Percentiles rank a stretch among this genome's conserved stretches.
These are phyloP conservation scores for Procambarus virginalis DNA, from an alignment of 1,140 invertebrate genomes.

Conservation along the genomic window DNA sequence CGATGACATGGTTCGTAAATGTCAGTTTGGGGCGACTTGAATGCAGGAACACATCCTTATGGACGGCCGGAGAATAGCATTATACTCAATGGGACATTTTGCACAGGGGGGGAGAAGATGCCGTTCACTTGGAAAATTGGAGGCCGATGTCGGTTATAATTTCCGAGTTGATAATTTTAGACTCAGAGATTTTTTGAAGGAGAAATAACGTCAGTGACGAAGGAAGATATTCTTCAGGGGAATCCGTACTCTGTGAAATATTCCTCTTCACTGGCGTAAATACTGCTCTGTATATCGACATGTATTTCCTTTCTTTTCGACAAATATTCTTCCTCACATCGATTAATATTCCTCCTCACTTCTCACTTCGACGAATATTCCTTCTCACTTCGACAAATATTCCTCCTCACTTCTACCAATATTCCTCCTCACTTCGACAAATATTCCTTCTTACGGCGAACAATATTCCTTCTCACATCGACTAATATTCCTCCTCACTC, in stretches of 20 bases:
- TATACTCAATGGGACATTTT: neutral
- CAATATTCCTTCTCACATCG: too few species aligned
- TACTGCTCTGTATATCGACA: too few species aligned
- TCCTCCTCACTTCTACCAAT: too few species aligned
- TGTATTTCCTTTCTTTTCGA: too few species aligned
- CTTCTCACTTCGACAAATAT: neutral
- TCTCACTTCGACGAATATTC: neutral
- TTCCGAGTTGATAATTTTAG: neutral
- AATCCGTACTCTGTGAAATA: too few species aligned
- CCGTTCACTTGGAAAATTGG: conserved; percentile 55
- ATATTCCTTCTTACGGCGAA: too few species aligned
- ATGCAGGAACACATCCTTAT: neutral
- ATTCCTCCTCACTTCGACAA: too few species aligned
- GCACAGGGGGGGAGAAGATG: neutral
- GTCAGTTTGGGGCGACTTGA: neutral
- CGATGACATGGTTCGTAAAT: neutral
- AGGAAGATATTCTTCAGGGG: neutral
- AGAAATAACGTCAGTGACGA: neutral
- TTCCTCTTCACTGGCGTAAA: too few species aligned
- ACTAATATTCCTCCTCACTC: too few species aligned
- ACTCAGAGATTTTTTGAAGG: neutral
- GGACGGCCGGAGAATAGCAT: neutral
- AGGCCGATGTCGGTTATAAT: conserved; percentile 11
- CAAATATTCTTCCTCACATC: too few species aligned
- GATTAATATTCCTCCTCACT: neutral